Conservation (phyloP, 1,140 invertebrate species). For the Camponotus pennsylvanicus region DNA sequence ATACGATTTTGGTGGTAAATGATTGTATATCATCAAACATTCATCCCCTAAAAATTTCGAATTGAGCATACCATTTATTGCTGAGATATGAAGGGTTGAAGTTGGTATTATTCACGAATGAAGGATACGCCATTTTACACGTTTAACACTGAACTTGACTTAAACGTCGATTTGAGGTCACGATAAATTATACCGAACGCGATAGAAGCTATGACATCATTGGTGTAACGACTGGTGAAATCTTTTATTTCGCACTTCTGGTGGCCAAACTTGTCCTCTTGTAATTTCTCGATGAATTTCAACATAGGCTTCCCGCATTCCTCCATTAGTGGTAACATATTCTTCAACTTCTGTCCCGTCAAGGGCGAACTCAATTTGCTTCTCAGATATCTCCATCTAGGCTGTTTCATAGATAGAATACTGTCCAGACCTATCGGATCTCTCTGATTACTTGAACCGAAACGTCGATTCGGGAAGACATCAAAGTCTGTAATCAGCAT, state of each 20-base stretch:
- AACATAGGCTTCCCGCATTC: conserved; percentile 75
- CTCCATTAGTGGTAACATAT: conserved; percentile 85
- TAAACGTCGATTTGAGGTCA: too few relatives aligned
- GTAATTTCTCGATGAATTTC: conserved; percentile 68
- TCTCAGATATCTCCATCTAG: conserved; percentile 82
- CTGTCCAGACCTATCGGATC: conserved; percentile 76
- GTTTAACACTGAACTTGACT: too few relatives aligned
- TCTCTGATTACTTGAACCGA: conserved; percentile 72
- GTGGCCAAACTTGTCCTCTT: conserved; percentile 39
- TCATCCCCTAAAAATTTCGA: too few relatives aligned
- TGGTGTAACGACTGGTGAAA: conserved; percentile 83
- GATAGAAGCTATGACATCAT: conserved; percentile 86
- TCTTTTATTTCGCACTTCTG: conserved; percentile 80
- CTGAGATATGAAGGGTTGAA: too few relatives aligned
- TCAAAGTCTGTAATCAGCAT: conserved; percentile 86
- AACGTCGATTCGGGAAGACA: conserved; percentile 84
- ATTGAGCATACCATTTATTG: too few relatives aligned
- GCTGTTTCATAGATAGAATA: conserved; percentile 76
- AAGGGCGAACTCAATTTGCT: conserved; percentile 85
- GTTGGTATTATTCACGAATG: too few relatives aligned
- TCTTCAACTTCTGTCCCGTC: conserved; percentile 84
- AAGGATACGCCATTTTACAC: too few relatives aligned
- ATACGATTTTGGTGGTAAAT: too few relatives aligned
- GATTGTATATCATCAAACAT: too few relatives aligned
- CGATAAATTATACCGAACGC: conserved; percentile 78